Percentiles rank a stretch among this genome's conserved stretches.
Evolutionary conservation across 2,797 vertebrate species (phyloP).

Genomic region (Sebastes matsubarae): DNA sequence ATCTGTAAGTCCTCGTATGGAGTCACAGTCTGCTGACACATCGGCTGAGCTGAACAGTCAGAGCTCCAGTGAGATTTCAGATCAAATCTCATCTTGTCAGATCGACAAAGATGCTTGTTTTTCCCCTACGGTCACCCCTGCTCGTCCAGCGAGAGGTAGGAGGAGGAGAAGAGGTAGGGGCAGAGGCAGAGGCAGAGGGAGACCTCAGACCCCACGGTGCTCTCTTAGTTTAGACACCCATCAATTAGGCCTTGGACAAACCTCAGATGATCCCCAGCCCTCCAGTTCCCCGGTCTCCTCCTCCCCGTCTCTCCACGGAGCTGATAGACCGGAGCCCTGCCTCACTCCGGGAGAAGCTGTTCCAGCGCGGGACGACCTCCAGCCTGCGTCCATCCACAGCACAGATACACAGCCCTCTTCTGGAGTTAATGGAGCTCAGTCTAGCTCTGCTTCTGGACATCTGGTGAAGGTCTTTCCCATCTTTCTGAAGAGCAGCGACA

Average conservation of each 20-base stretch:
- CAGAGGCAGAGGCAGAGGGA: slow-evolving; percentile 44
- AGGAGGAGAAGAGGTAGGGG: slow-evolving; percentile 48
- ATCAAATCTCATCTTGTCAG: background rate
- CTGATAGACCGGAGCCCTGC: background rate
- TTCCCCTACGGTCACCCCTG: background rate
- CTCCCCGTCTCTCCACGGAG: background rate
- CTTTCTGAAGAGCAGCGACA: slow-evolving; percentile 47
- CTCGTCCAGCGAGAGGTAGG: slow-evolving; percentile 41
- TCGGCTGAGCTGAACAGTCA: background rate
- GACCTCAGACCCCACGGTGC: background rate
- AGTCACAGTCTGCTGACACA: background rate
- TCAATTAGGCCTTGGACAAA: background rate
- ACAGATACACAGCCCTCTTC: slow-evolving; percentile 1
- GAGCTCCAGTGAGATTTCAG: slow-evolving; percentile 27
- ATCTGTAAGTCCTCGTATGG: background rate
- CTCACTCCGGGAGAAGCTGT: background rate
- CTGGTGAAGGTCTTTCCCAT: slow-evolving; percentile 52
- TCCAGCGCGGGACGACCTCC: background rate
- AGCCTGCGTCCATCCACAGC: background rate
- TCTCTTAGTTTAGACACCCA: slow-evolving; percentile 12
- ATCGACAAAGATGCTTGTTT: background rate
- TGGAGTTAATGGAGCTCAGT: background rate
- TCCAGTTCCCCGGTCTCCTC: background rate
- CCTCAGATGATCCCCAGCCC: background rate
- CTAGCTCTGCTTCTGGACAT: background rate